Base-by-base conservation (phyloP, 2,797 vertebrate species). In the Betta splendens region DNA sequence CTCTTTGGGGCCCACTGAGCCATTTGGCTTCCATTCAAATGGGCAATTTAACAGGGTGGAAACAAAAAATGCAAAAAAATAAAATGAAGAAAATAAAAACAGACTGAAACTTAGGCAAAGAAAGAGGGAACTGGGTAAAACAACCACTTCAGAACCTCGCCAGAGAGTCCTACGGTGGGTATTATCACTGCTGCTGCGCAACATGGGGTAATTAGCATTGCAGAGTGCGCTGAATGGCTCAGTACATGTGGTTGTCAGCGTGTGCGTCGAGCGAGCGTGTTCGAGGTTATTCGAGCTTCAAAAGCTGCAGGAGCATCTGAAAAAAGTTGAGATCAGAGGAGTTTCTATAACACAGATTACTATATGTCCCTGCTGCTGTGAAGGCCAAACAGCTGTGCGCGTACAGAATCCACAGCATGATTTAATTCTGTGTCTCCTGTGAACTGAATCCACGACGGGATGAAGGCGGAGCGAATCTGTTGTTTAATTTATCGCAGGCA, bases 11-110 rank as follows among this genome's bases (percentile, higher is more conserved):
- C 64, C 44, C 16, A 5, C 61, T 42, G 64, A 75, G 63, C 62
- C 56, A 84, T 86, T 87, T 85, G 84, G 85, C 64, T 20, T 22
- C 1, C 4, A 9, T 64, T 76, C 83, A 86, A 85, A 89, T 75
- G 71, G 72, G 56, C 63, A 73, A 81, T 82, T 83, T 81, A 39
- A 61, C 64, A 47, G 35, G 32, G 28, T 18, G 23, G 20, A 2
- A 17, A 62, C n/a, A 46, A 64, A n/a, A 31, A 2, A 42, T 25
- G 11, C 8, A 38, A 68, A 45, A 51, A 16, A 20, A 25, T 32
- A 29, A 46, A 46, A 40, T 31, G 29, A 44, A 45, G 32, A 10
- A 2, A 42, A 29, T 39, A 15, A 39, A 65, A 75, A 77, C 57
- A 74, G 76, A 75, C 64, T 45, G 53, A 71, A 74, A 72, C 42